Conservation (phyloP, 92 coral and sea anemone genomes). For the Diadumene lineata region DNA sequence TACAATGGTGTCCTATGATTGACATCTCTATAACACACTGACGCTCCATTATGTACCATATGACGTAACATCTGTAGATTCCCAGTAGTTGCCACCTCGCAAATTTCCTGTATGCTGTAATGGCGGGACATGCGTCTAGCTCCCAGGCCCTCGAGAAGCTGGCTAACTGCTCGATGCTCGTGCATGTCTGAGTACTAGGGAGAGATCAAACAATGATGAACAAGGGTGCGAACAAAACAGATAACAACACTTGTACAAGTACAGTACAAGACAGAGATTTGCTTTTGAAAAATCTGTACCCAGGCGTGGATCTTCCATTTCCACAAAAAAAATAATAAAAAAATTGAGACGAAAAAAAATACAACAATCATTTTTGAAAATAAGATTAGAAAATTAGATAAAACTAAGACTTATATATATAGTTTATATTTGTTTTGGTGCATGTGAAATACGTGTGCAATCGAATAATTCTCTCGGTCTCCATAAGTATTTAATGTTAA, state of each 20-base stretch:
- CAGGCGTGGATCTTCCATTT: no score
- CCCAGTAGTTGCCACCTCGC: constrained; percentile 91
- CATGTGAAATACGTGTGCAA: no score
- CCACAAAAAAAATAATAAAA: no score
- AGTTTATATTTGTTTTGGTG: no score
- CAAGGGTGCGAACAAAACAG: no score
- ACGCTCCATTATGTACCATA: constrained; percentile 98
- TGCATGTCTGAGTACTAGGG: constrained; percentile 95
- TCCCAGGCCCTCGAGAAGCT: constrained; percentile 86
- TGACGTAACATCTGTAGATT: constrained; percentile 93
- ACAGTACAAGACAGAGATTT: background rate
- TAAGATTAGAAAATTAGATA: no score
- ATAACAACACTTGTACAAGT: background rate
- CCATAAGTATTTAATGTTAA: constrained; percentile 63
- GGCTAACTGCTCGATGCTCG: constrained; percentile 93
- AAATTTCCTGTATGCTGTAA: constrained; percentile 87
- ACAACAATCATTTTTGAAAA: no score
- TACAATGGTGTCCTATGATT: constrained; percentile 93
- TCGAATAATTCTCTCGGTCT: no score
- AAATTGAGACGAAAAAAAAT: no score
- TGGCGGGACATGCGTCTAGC: constrained; percentile 82
- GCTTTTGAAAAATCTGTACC: background rate
- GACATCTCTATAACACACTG: constrained; percentile 78
- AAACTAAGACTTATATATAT: no score
- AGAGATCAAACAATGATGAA: background rate